Base-by-base conservation (phyloP, 2,797 vertebrate genomes). In the Borostomias antarcticus region DNA sequence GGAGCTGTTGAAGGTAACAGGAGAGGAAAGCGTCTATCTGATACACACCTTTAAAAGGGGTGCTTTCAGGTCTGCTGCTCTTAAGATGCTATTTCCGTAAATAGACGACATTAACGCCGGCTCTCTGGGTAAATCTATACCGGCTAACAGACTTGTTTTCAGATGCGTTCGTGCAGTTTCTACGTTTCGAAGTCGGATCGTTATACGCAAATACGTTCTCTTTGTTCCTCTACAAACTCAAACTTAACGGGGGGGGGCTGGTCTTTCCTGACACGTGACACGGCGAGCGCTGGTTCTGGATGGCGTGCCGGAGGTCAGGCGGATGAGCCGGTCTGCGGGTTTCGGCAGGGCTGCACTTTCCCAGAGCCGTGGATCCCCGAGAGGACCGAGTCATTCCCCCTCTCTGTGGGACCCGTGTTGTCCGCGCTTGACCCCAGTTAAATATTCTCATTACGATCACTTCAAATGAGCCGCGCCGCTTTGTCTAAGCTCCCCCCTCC, bases 371-470 rank as follows among this genome's bases (percentile, higher is more conserved):
- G 43, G 45, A 33, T n/a, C 35, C 11, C 29, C 10, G 26, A 52
- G 33, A 82, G 74, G 68, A n/a, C 47, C 69, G 81, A 68, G 76
- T 69, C 75, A 66, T 82, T 83, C 84, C 76, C 76, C 73, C 83
- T 79, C 72, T 88, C 73, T 77, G 85, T 77, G 69, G 82, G 81
- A 86, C 81, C 81, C 75, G 71, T 65, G 75, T 82, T 82, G 70
- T 83, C 78, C 71, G 78, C 70, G 81, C 89, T 88, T 93, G 89
- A 93, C 87, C 88, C 15, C 52, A 72, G 83, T 89, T 92, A 92
- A 94, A 83, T 86, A 92, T 89, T 91, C 86, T 91, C 85, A 90
- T 88, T 92, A 89, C 75, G 78, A 74, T 86, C 80, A 81, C 83
- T 91, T 89, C 85, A 90, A 86, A 90, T 89, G 75, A 90, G 80